These are phyloP conservation scores for Onychomys arenicola DNA, from an alignment of 2,797 vertebrate genomes.

Conservation along the genomic window DNA sequence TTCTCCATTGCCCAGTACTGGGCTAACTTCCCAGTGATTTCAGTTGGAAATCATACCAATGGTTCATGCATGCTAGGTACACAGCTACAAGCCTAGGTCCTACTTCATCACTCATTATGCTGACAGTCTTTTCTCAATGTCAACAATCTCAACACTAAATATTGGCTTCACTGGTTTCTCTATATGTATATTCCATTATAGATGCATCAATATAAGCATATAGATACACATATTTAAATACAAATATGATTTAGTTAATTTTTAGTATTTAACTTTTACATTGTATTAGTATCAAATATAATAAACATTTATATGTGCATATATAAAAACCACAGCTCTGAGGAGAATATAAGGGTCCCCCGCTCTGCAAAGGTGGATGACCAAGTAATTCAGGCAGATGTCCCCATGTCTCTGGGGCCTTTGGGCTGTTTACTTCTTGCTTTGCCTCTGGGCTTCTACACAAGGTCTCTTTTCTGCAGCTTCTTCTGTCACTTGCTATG, in stretches of 20 bases:
- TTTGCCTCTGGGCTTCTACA: background rate
- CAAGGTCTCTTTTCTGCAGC: background rate
- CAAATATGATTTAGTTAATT: background rate
- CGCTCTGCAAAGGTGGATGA: background rate
- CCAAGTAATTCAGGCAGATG: background rate
- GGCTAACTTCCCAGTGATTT: background rate
- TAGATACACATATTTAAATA: background rate
- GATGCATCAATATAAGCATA: background rate
- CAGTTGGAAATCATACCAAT: background rate
- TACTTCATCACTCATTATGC: background rate
- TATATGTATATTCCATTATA: background rate
- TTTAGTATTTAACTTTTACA: background rate
- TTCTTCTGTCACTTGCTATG: background rate
- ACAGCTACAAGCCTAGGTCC: background rate
- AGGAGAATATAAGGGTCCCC: background rate
- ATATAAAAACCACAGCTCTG: background rate
- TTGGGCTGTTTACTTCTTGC: background rate
- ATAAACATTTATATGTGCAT: background rate
- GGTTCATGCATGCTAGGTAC: background rate
- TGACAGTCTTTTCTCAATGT: background rate
- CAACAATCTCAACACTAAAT: background rate
- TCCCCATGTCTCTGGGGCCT: background rate
- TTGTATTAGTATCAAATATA: background rate
- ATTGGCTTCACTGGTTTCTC: background rate
- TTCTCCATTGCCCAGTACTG: background rate